Percentiles rank a stretch among this genome's conserved stretches.
Evolutionary conservation across 2,113 vertebrate species (phyloP).

Genomic region (Periophthalmus modestus): DNA sequence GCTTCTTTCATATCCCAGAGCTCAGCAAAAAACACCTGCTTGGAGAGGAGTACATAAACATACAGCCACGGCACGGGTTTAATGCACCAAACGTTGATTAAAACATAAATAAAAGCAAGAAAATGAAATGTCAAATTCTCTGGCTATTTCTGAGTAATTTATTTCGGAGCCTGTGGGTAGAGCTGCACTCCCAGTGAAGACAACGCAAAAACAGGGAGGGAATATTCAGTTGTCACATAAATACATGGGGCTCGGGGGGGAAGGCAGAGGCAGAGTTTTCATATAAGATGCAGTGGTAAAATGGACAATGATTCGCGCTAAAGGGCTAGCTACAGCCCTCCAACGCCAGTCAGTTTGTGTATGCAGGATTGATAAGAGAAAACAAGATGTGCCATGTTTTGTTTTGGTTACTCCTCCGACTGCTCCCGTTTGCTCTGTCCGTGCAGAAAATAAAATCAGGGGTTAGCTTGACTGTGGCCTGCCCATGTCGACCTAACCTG

Average conservation of each 20-base stretch:
- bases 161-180: not conserved
- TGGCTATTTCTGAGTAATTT: not conserved
- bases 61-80: not conserved
- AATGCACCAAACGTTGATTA: not conserved
- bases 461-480: constrained; percentile 27
- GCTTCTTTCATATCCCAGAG: constrained; percentile 25
- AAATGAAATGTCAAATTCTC: constrained; percentile 9
- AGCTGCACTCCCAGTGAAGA: not conserved
- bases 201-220: not conserved
- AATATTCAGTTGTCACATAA: not conserved
- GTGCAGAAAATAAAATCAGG: not conserved
- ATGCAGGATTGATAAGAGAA: constrained; percentile 49
- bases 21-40: constrained; percentile 48
- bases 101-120: constrained; percentile 11
- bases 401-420: constrained; percentile 39
- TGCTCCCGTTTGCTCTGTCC: constrained; percentile 56
- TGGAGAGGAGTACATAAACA: constrained; percentile 18
- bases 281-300: constrained; percentile 4
- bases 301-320: constrained; percentile 6
- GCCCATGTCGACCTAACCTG: constrained; percentile 58
- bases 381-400: constrained; percentile 55
- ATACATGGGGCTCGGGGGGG: not conserved
- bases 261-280: not conserved
- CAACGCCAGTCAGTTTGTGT: constrained; percentile 34
- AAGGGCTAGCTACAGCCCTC: constrained; percentile 12